phyloP scores from a whole-genome alignment of 2,113 vertebrate species.

The Corythaeola cristata region DNA sequence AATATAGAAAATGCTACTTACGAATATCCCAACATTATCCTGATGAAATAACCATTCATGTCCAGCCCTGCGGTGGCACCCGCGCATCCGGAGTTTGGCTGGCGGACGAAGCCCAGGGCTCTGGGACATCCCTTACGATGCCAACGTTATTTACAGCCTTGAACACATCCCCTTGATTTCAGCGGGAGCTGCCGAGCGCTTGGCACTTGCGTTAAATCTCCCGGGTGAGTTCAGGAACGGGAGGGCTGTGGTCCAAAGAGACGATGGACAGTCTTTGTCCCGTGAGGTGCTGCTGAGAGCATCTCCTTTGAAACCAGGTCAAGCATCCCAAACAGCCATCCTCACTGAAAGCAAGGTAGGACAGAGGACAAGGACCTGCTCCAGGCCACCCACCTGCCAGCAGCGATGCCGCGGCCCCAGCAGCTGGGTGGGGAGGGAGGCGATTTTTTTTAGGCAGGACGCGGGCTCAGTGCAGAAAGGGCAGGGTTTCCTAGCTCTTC shows the following conservation, averaged over 20 bases:
- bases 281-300: not conserved
- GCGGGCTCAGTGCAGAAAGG: not conserved
- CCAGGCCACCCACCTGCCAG: accelerated
- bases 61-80: accelerated
- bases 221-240: not conserved
- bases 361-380: not conserved
- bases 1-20: accelerated
- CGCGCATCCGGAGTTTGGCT: not conserved
- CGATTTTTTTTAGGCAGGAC: not conserved
- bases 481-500: not conserved
- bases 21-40: accelerated
- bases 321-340: accelerated
- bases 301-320: not conserved
- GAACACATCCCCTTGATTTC: not conserved
- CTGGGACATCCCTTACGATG: accelerated
- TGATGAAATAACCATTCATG: accelerated
- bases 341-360: not conserved
- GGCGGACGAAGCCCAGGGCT: accelerated
- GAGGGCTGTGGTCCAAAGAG: not conserved
- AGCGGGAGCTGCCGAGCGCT: not conserved
- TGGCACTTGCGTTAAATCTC: not conserved
- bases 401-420: no score
- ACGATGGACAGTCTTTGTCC: accelerated
- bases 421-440: accelerated
- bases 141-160: not conserved